phyloP scores from a whole-genome alignment of 2,797 vertebrate genomes.

The Uromys caudimaculatus region DNA sequence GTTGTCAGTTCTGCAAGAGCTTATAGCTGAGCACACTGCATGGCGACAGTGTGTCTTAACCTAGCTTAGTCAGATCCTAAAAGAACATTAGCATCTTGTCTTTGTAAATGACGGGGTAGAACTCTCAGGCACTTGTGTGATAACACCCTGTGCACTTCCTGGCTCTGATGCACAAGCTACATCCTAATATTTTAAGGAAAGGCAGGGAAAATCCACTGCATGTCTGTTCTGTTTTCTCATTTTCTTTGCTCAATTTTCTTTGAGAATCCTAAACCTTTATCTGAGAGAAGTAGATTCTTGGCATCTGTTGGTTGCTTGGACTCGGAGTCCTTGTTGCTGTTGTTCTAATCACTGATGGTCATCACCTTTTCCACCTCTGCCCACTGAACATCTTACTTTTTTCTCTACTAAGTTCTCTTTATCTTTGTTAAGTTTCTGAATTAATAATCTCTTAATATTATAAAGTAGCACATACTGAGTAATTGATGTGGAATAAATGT shows the following conservation, averaged over 20 bases:
- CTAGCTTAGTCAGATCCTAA: neutral
- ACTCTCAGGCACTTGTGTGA: neutral
- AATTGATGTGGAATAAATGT: neutral
- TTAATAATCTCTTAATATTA: neutral
- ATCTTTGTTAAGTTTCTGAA: neutral
- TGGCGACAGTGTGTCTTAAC: neutral
- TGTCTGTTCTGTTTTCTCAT: neutral
- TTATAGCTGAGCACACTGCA: neutral
- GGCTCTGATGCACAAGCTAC: neutral
- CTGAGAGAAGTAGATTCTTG: neutral
- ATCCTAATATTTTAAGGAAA: neutral
- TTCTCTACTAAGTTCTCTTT: neutral
- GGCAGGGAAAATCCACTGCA: neutral
- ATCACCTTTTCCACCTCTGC: neutral
- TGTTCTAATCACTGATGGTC: neutral
- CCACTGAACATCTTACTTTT: neutral
- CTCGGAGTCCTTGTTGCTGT: too few species aligned
- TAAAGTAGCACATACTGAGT: neutral
- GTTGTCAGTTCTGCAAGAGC: neutral
- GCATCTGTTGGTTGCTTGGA: neutral
- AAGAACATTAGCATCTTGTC: neutral
- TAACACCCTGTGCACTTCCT: neutral
- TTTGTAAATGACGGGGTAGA: neutral
- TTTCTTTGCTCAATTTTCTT: slow-evolving; percentile 19
- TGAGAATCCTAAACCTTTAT: neutral